Conservation (phyloP, 2,888 invertebrate species). For the Megamerina dolium region DNA sequence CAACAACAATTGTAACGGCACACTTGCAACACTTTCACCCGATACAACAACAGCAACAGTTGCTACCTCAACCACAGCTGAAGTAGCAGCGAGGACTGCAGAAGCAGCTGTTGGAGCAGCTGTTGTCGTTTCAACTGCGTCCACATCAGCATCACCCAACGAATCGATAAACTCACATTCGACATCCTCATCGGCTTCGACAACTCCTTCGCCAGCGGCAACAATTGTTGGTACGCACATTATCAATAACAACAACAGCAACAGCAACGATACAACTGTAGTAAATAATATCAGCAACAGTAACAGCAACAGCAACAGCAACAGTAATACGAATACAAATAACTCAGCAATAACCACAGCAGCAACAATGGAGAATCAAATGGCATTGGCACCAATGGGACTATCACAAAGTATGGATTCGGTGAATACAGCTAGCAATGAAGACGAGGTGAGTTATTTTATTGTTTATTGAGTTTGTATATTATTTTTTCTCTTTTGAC, state of each 20-base stretch:
- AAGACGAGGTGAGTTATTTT: slow-evolving; percentile 94
- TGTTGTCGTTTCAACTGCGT: slow-evolving; percentile 7
- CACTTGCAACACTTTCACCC: too few relatives aligned
- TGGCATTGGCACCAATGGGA: slow-evolving; percentile 65
- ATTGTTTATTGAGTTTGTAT: too few relatives aligned
- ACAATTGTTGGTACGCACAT: slow-evolving; percentile 20
- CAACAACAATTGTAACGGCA: slow-evolving; percentile 24
- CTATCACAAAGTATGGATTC: slow-evolving; percentile 97
- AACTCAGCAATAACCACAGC: slow-evolving; percentile 32
- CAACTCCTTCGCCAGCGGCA: slow-evolving; percentile 38
- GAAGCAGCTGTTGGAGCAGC: slow-evolving; percentile 17
- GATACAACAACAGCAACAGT: slow-evolving; percentile 22
- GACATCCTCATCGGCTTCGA: slow-evolving; percentile 32
- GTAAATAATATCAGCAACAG: slow-evolving; percentile 24
- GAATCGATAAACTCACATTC: slow-evolving; percentile 28
- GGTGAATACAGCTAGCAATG: slow-evolving; percentile 90
- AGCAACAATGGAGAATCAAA: slow-evolving; percentile 49
- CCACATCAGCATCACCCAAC: slow-evolving; percentile 22
- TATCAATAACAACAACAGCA: too few relatives aligned
- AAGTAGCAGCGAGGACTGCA: slow-evolving; percentile 17
- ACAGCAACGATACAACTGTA: slow-evolving; percentile 35
- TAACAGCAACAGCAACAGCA: slow-evolving; percentile 18
- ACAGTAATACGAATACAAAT: slow-evolving; percentile 20
- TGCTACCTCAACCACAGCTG: slow-evolving; percentile 19
- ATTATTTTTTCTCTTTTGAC: slow-evolving; percentile 28